Evolutionary conservation across 1,140 invertebrate genomes (phyloP).

Genomic region (Mactra quadrangularis): DNA sequence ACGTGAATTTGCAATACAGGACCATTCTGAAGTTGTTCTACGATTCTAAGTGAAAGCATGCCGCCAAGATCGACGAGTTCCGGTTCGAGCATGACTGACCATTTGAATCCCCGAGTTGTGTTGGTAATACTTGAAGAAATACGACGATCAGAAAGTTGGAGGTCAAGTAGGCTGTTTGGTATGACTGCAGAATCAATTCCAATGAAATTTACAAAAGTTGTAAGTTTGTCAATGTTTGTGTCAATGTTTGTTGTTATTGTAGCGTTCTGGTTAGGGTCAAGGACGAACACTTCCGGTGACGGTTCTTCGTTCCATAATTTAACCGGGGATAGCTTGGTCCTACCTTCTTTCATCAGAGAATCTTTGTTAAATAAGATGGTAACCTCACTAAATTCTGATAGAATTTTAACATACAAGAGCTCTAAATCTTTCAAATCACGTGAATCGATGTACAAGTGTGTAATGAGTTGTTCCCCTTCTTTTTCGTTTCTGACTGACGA

Average conservation of each 20-base stretch:
- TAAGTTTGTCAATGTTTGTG: slow-evolving; percentile 45
- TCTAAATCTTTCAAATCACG: slow-evolving; percentile 29
- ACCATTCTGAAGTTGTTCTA: slow-evolving; percentile 34
- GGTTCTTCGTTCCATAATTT: slow-evolving; percentile 51
- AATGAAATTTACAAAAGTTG: slow-evolving; percentile 56
- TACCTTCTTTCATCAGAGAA: slow-evolving; percentile 17
- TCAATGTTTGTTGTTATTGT: slow-evolving; percentile 40
- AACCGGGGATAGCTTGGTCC: slow-evolving; percentile 32
- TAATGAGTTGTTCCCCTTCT: slow-evolving; percentile 37
- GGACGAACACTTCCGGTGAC: slow-evolving; percentile 44
- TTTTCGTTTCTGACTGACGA: slow-evolving; percentile 43
- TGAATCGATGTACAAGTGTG: slow-evolving; percentile 49
- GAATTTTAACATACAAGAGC: slow-evolving; percentile 53
- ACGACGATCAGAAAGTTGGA: slow-evolving; percentile 17
- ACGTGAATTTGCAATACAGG: slow-evolving; percentile 51
- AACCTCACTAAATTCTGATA: slow-evolving; percentile 57
- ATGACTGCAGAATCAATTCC: slow-evolving; percentile 19
- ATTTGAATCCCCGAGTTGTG: slow-evolving; percentile 51
- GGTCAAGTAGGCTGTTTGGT: slow-evolving; percentile 36
- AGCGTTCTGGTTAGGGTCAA: slow-evolving; percentile 19
- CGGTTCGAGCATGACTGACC: slow-evolving; percentile 38
- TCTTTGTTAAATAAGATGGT: slow-evolving; percentile 51
- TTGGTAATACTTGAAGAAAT: slow-evolving; percentile 18
- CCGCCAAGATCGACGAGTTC: slow-evolving; percentile 39
- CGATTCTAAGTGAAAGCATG: slow-evolving; percentile 46